Evolutionary conservation across 92 coral and sea anemone species (phyloP).

Genomic region (Heliopora coerulea): DNA sequence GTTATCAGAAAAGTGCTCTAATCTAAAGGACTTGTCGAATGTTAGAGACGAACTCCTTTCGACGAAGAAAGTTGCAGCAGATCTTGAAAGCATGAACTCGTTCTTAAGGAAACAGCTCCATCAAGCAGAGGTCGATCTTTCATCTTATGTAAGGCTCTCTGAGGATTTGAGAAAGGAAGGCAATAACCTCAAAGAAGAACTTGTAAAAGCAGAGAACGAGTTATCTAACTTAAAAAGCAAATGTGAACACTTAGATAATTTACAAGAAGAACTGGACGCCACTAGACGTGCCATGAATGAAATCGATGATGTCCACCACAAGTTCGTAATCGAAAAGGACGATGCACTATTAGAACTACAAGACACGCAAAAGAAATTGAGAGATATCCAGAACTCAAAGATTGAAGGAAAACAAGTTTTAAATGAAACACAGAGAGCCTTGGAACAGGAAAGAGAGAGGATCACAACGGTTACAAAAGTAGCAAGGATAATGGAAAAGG

Average conservation of each 20-base stretch:
- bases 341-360: not conserved
- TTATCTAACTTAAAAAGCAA: not conserved
- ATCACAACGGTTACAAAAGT: conserved; percentile 31
- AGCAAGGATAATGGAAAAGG: conserved; percentile 31
- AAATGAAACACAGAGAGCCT: conserved; percentile 4
- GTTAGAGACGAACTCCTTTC: not conserved
- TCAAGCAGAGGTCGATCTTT: conserved; percentile 4
- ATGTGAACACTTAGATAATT: not conserved
- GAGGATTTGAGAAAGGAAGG: conserved; percentile 17
- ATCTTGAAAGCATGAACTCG: not conserved
- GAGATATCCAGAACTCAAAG: conserved; percentile 6
- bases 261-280: conserved; percentile 10
- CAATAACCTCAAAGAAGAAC: conserved; percentile 3
- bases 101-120: conserved; percentile 9
- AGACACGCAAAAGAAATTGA: conserved; percentile 1
- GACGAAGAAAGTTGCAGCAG: not conserved
- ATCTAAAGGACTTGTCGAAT: not conserved
- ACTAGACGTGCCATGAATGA: conserved; percentile 3
- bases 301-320: not conserved
- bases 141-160: not conserved
- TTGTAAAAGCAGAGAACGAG: conserved; percentile 11
- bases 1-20: not conserved
- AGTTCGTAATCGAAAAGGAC: conserved; percentile 7
- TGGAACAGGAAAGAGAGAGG: conserved; percentile 24
- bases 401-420: not conserved